Conservation (phyloP, 2,888 invertebrate genomes). For the Mimas tiliae region DNA sequence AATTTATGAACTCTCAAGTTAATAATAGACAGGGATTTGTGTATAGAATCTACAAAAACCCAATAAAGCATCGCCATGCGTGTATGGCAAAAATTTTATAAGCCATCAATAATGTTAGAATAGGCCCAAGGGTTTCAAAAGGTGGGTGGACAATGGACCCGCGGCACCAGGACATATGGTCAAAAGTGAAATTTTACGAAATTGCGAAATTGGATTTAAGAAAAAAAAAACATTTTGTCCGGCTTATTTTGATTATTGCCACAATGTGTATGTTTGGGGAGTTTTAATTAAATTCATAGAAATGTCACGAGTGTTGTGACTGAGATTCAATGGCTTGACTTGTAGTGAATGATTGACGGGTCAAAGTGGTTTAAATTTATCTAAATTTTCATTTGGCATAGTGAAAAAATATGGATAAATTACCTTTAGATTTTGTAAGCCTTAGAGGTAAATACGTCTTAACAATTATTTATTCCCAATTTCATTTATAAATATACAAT, state of each 20-base stretch:
- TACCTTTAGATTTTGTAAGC: too few relatives aligned
- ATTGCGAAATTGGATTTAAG: conserved; percentile 79
- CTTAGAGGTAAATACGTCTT: too few relatives aligned
- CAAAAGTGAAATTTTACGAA: conserved; percentile 53
- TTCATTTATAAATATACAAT: too few relatives aligned
- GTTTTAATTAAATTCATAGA: conserved; percentile 62
- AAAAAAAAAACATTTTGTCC: conserved; percentile 61
- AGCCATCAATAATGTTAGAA: conserved; percentile 68
- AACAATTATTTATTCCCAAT: too few relatives aligned
- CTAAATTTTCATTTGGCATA: too few relatives aligned
- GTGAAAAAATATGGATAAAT: too few relatives aligned
- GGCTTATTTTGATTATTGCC: conserved; percentile 61
- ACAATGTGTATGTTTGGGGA: conserved; percentile 56
- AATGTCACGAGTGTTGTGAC: conserved; percentile 61
- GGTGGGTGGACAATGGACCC: conserved; percentile 62
- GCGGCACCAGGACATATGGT: conserved; percentile 69
- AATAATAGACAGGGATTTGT: conserved; percentile 50
- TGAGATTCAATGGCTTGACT: conserved; percentile 29
- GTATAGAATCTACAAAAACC: conserved; percentile 56
- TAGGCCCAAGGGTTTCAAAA: conserved; percentile 61
- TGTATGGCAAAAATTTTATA: conserved; percentile 62
- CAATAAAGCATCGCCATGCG: conserved; percentile 64
- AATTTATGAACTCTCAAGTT: conserved; percentile 50
- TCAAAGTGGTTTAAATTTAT: not conserved
- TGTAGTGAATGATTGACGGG: conserved; percentile 31